Evolutionary conservation across 2,888 invertebrate species (phyloP).

Genomic region (Phasia obesa): DNA sequence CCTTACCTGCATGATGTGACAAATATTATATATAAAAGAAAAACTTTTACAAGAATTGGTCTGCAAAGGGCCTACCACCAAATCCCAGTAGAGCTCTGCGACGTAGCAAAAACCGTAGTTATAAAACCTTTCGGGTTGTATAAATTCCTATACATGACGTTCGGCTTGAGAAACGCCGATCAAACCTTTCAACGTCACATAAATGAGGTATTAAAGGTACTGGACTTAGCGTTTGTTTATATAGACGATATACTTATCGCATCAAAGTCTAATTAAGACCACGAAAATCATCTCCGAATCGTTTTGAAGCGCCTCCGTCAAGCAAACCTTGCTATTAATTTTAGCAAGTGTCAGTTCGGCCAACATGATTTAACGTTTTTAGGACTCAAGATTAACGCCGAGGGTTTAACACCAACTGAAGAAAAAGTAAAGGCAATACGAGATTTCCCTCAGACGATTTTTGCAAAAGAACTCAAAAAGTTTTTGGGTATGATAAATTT

Average conservation of each 20-base stretch:
- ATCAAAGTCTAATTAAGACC: no score
- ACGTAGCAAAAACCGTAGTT: neutral
- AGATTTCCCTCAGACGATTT: neutral
- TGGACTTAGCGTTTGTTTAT: neutral
- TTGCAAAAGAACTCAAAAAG: neutral
- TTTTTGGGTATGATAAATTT: constrained; percentile 19
- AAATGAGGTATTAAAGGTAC: no score
- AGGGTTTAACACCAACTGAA: neutral
- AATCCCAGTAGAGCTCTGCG: neutral
- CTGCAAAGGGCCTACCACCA: neutral
- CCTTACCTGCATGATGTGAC: constrained; percentile 6
- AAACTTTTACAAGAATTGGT: neutral
- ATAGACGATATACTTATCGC: neutral
- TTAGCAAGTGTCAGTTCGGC: neutral
- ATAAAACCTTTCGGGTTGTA: neutral
- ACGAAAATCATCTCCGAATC: neutral
- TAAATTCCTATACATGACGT: neutral
- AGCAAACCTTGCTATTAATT: neutral
- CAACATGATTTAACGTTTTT: neutral
- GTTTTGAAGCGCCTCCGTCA: neutral
- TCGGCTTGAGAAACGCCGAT: no score
- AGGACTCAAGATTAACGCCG: neutral
- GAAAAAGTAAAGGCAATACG: neutral
- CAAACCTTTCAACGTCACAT: no score
- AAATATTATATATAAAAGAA: neutral